Base-by-base conservation (phyloP, 2,797 vertebrate species). In the Tangara arthus region DNA sequence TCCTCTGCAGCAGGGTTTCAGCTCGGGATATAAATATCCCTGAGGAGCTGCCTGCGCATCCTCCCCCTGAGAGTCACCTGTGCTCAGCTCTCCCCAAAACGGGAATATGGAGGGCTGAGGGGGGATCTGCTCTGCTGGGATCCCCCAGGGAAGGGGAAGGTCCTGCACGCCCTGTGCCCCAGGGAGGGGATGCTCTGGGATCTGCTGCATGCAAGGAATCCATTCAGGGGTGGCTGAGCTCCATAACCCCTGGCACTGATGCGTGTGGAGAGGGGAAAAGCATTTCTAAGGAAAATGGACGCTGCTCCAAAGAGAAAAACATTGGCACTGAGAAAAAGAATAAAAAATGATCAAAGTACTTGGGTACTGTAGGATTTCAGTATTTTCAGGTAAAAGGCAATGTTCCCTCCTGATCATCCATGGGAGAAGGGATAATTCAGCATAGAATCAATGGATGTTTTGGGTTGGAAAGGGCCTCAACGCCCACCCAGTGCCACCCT, bases 391-490 rank as follows among this genome's bases (percentile, higher is more conserved):
- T 27, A 8, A 83, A 80, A n/a, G 69, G 53, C 65, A 44, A 37
- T 53, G 24, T 18, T 44, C n/a, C 26, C 39, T 46, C 59, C 23
- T 32, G 34, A 5, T 35, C 5, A 5, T 24, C 81, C 30, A 18
- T 1, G 22, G 86, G 35, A 66, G 7, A 41, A 56, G 68, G 63
- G 53, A 24, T 12, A 86, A 17, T 12, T 6, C 4, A 69, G 19
- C 8, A 2, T 0, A 4, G 61, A 41, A 28, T 7, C 19, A 1
- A 4, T 8, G n/a, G 17, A 2, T 26, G 15, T 4, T 50, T 70
- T 8, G 57, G 24, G n/a, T 11, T 50, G 17, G 14, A 63, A 76
- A 28, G 23, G 35, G n/a, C 42, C 35, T 30, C 0, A 34, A 44
- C 44, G 5, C 15, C 15, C 49, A 5, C 0, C 5, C 57, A n/a